Percentiles rank a stretch among this genome's conserved stretches.
Conservation (phyloP, 92 coral and sea anemone genomes). For the Bergia puertoricense region DNA sequence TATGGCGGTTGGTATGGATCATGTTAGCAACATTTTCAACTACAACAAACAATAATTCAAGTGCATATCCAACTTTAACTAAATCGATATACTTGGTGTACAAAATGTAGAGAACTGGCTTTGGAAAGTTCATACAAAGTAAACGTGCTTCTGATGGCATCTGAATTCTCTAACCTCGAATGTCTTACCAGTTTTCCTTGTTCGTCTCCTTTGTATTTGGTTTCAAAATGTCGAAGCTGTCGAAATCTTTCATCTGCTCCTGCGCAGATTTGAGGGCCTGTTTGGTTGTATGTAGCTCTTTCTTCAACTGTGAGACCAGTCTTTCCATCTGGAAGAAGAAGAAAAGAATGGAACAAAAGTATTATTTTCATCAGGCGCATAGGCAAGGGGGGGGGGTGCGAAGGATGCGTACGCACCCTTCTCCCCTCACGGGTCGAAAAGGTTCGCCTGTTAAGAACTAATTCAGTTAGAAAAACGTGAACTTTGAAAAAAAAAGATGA, state of each 20-base stretch:
- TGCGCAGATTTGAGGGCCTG: constrained; percentile 72
- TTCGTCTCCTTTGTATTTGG: constrained; percentile 9
- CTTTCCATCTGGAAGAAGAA: constrained; percentile 63
- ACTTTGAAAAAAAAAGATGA: too few relatives aligned
- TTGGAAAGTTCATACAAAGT: neutral
- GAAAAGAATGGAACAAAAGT: neutral
- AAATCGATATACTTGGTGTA: too few relatives aligned
- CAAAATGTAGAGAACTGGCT: too few relatives aligned
- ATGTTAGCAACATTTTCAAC: too few relatives aligned
- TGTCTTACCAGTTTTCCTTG: constrained; percentile 34
- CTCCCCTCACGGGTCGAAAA: too few relatives aligned
- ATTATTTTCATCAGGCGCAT: neutral
- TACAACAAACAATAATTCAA: too few relatives aligned
- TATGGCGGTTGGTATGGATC: too few relatives aligned
- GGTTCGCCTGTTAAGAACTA: too few relatives aligned
- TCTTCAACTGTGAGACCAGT: constrained; percentile 58
- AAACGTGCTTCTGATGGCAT: neutral
- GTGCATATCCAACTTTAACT: too few relatives aligned
- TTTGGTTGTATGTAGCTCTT: constrained; percentile 70
- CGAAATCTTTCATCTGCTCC: constrained; percentile 58
- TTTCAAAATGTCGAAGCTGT: neutral
- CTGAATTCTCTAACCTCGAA: neutral
- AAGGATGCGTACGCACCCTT: too few relatives aligned
- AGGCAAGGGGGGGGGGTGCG: too few relatives aligned
- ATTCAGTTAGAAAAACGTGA: too few relatives aligned